These are phyloP conservation scores for Aleiodes testaceus DNA, from an alignment of 2,888 invertebrate species.

Conservation along the genomic window DNA sequence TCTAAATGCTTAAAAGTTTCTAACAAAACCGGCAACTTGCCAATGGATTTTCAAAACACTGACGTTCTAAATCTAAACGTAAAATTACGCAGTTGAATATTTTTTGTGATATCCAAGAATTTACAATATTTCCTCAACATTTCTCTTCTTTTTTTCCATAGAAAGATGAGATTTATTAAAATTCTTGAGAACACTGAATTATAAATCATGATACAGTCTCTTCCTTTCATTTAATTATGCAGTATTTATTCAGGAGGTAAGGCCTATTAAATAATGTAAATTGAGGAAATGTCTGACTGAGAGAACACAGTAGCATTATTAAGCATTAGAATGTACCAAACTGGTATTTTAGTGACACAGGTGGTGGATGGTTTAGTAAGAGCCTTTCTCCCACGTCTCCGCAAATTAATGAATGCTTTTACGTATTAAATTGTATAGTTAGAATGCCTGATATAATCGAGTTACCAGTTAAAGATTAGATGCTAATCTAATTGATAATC, in stretches of 20 bases:
- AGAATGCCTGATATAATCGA: conserved; percentile 25
- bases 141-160: no score
- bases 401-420: conserved; percentile 10
- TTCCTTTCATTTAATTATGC: conserved; percentile 10
- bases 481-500: conserved; percentile 38
- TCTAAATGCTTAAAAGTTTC: background rate
- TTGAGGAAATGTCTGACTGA: conserved; percentile 16
- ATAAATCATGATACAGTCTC: background rate
- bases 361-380: conserved; percentile 20
- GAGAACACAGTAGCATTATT: background rate
- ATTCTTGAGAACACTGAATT: background rate
- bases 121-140: background rate
- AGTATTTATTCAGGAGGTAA: conserved; percentile 1
- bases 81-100: background rate
- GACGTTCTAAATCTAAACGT: conserved; percentile 1
- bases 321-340: conserved; percentile 16
- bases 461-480: conserved; percentile 34
- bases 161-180: no score
- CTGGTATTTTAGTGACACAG: background rate
- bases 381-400: background rate
- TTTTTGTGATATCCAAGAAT: background rate
- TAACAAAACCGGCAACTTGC: conserved; percentile 7
- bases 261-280: conserved; percentile 26
- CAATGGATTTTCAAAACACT: background rate
- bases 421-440: conserved; percentile 8